Evolutionary conservation across 2,888 invertebrate species (phyloP), one percentile per base, ranked within the genome.

Genomic region (Plemyria rubiginata): DNA sequence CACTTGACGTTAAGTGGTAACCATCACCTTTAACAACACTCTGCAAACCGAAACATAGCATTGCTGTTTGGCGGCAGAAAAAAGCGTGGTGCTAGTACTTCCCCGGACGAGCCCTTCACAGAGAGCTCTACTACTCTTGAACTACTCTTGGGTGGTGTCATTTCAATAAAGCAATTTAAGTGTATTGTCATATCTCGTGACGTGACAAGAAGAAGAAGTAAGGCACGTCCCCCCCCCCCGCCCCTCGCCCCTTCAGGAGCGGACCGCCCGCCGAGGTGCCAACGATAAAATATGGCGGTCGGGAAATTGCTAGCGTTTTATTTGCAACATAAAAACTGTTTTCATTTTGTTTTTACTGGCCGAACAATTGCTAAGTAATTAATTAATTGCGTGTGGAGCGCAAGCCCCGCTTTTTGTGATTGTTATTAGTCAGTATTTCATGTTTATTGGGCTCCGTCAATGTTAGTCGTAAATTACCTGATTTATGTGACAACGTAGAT

Each of bases 341-440:
- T 68, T 68, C 67, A 68, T 68, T 70, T 62, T 56, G 48, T 65
- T 70, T 68, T 70, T 70, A 68, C 58, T 29, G 61, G 52, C 29
- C 49, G 52, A 60, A 60, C 59, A 64, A 62, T 67, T 64, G 60
- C 54, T 40, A 56, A 60, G 56, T 62, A 54, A 63, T 60, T 65
- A 57, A 57, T 54, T 59, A 22, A 57, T 56, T 11, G 32, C 49
- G 32, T 48, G 53, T 50, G 43, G 22, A 22, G 4, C 41, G 48
- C 48, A n/a, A 11, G 32, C 49, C 22, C 22, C 13, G 41, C 13
- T 41, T 13, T 13, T 22, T 11, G 22, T 46, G 8, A 12, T 46
- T 11, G 46, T 9, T 46, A 15, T 45, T 9, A 12, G 11, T 22
- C 46, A 11, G 22, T 15, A 16, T 38, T 38, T 45, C 13, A 16